Base-by-base conservation (phyloP, 2,888 invertebrate species). In the Eristalinus aeneus region DNA sequence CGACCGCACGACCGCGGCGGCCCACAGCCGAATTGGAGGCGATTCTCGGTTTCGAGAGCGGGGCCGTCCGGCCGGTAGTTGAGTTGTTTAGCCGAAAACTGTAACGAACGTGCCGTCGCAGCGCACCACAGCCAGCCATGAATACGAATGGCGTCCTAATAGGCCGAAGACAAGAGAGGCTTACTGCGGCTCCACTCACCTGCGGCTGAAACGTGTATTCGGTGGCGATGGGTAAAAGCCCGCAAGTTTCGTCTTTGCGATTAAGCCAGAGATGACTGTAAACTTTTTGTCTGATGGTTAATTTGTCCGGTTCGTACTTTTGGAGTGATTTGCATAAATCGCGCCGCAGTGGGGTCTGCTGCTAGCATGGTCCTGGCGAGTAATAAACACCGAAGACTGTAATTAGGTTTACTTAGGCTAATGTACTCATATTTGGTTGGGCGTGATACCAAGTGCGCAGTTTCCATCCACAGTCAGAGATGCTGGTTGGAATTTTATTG, bases 61-160 rank as follows among this genome's bases (percentile, higher is more conserved):
- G 54, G 53, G 53, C 63, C 46, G 46, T 46, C 16, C 31, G 54
- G 34, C 27, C 34, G 53, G n/a, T 12, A 60, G 46, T 46, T 32
- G 46, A 75, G 46, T 23, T 46, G 20, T 27, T 58, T 58, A 27
- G n/a, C 27, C 9, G 16, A 27, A 75, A 75, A 76, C 53, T 76
- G 68, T 68, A 76, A 61, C 67, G 32, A 39, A 32, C 46, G 56
- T 65, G 36, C 56, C 34, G 31, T 36, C 39, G n/a, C 56, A 39
- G 22, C 16, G 23, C 58, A 46, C 68, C 34, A 53, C 75, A 27
- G 27, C 27, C 27, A 27, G 27, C 67, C 23, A 61, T 68, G 61
- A 60, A 76, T 68, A 68, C 34, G 46, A 68, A 76, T 67, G 12
- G 20, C 9, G 53, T 36, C 9, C 36, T 31, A 67, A 67, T 22